Evolutionary conservation across 2,113 vertebrate genomes (phyloP), one percentile per base, ranked within the genome.

Genomic region (Bambusicola thoracicus): DNA sequence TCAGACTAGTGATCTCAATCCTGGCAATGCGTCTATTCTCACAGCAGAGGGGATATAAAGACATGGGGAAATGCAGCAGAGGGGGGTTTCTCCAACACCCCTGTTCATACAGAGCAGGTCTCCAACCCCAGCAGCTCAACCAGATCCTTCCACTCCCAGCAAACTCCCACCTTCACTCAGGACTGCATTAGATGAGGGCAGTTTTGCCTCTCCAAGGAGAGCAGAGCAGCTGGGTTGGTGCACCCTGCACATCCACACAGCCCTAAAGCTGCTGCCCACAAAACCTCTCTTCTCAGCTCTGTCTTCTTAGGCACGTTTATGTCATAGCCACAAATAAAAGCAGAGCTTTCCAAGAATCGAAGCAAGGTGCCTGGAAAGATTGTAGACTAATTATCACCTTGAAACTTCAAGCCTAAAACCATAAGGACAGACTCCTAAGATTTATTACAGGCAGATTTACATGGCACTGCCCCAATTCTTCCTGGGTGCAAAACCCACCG

Each of bases 141-240:
- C 67, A 8, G 30, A 32, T 61, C 41, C 16, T 49, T 40, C 48
- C 63, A 38, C 91, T 48, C 44, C 36, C 84, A 81, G 34, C 40
- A 70, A 13, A 80, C 13, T 0, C 46, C 24, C 38, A 63, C 7
- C 74, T 92, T 36, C 38, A 72, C 58, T 21, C 7, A 3, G 1
- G 11, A 51, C 58, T 2, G 38, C 2, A 7, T 32, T 10, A 63
- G 25, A 53, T 2, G 6, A 55, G 18, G 43, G 34, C 14, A 62
- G n/a, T 80, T 59, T 21, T 66, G 32, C 30, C 51, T 16, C 46
- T 19, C 5, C 56, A 27, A 29, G 32, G 16, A 73, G 6, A 4
- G 48, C 0, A 36, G 1, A 49, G 61, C 17, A 36, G 16, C 3
- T 2, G 2, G 7, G 19, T 19, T 66, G 2, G 1, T 2, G 4